Base-by-base conservation (phyloP, 2,113 vertebrate genomes). In the Cairina moschata region DNA sequence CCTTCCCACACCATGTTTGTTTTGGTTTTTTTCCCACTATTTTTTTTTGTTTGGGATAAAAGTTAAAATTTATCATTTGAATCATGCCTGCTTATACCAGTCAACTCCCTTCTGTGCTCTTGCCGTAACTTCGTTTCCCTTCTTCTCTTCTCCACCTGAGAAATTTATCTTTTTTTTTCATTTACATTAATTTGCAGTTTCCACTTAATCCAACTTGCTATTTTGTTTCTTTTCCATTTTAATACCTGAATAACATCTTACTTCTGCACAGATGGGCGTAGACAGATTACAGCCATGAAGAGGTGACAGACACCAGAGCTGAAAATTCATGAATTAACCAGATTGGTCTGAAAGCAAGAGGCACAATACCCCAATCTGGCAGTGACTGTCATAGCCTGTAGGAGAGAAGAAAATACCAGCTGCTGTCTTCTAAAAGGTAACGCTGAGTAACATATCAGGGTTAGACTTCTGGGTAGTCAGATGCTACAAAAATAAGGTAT, bases 401-500 rank as follows among this genome's bases (percentile, higher is more conserved):
- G 59, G 48, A 91, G 66, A 79, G 71, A 82, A 60, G 48, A 85
- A 90, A 93, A 86, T 69, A 79, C 54, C 92, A 94, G 62, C 92
- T 91, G 88, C 79, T 73, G 26, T 58, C 68, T 91, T 92, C 60
- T 73, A 74, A 83, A 80, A 77, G 79, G 76, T 80, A 91, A 77
- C 2, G 1, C 26, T 3, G 73, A 87, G 74, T 32, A 93, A 83
- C 48, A 34, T 29, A 75, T 40, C 54, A 29, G 48, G 48, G 34
- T 65, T 83, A 46, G 42, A 26, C 13, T 66, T n/a, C 67, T 58
- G 77, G 12, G 62, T 0, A 59, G 25, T 36, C 75, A 50, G 58
- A 88, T 40, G 38, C 13, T 13, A 54, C 31, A 44, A 59, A 55
- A 88, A 55, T n/a, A n/a, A 74, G 62, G 46, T 34, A 9, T 0